Evolutionary conservation across 2,797 vertebrate species (phyloP).

Genomic region (Thamnophis elegans): DNA sequence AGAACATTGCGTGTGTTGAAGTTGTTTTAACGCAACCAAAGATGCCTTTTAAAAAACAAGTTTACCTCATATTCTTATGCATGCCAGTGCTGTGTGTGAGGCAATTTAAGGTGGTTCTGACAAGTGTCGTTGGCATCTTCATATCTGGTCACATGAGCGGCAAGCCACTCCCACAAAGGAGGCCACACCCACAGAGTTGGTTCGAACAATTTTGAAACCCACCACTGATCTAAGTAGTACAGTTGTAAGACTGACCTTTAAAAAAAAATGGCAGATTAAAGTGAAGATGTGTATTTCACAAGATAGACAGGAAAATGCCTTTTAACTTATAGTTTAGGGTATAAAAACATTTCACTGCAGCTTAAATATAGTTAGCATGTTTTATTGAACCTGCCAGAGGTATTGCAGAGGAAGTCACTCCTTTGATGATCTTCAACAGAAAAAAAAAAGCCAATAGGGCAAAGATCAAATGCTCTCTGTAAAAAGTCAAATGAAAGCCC

Average conservation of each 20-base stretch:
- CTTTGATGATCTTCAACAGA: rapidly evolving
- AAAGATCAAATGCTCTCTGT: not conserved
- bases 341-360: not conserved
- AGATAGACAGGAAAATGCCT: not conserved
- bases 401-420: not conserved
- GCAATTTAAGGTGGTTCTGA: too few species aligned
- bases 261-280: not conserved
- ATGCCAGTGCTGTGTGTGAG: too few species aligned
- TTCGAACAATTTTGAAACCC: too few species aligned
- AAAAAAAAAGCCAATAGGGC: not conserved
- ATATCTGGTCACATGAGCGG: too few species aligned
- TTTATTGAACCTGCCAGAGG: not conserved
- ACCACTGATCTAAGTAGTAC: rapidly evolving
- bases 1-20: too few species aligned
- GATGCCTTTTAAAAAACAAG: too few species aligned
- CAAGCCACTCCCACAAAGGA: too few species aligned
- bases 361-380: not conserved
- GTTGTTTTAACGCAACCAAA: too few species aligned
- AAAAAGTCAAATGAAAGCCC: not conserved
- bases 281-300: not conserved
- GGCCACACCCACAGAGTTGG: too few species aligned
- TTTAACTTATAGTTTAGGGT: not conserved
- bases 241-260: not conserved
- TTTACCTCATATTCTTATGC: too few species aligned
- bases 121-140: too few species aligned